phyloP scores from a whole-genome alignment of 2,797 vertebrate genomes.

The Phataginus tricuspis region DNA sequence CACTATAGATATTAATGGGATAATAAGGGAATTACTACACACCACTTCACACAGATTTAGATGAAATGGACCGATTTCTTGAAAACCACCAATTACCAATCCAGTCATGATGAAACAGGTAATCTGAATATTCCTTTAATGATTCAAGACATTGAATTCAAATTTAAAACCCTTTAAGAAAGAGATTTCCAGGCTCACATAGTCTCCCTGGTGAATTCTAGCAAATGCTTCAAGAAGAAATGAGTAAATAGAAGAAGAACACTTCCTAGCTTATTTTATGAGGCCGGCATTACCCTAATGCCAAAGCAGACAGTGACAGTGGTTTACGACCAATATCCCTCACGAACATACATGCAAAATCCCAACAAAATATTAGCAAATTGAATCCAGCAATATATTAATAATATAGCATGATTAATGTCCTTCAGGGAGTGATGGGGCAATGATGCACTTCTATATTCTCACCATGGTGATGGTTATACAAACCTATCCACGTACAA shows the following conservation, averaged over 20 bases:
- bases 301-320: neutral
- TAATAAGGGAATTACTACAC: neutral
- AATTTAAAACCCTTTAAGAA: neutral
- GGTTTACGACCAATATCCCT: neutral
- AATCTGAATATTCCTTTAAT: neutral
- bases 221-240: neutral
- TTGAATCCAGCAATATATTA: neutral
- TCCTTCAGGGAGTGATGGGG: neutral
- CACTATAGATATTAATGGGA: neutral
- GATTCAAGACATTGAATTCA: neutral
- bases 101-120: neutral
- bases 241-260: neutral
- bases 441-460: neutral
- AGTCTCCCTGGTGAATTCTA: neutral
- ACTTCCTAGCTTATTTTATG: neutral
- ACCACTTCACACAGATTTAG: neutral
- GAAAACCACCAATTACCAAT: neutral
- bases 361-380: neutral
- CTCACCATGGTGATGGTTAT: neutral
- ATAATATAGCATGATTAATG: neutral
- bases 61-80: neutral
- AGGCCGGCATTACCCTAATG: neutral
- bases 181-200: neutral
- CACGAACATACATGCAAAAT: neutral
- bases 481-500: neutral